Base-by-base conservation (phyloP, 2,888 invertebrate species). In the Drosophila greeni region DNA sequence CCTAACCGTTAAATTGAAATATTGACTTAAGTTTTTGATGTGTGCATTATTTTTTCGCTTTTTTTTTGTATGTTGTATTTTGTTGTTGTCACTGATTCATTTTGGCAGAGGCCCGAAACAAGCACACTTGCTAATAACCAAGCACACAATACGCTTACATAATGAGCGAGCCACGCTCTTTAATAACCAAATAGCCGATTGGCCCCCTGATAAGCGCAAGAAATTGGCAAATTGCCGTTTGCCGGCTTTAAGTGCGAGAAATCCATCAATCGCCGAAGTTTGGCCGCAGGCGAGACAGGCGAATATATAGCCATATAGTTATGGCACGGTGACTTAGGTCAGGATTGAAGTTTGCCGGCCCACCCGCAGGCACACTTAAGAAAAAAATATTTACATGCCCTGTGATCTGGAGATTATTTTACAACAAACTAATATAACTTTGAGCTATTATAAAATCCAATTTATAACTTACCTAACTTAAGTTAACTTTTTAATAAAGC, bases 1-100 rank as follows among this genome's bases (percentile, higher is more conserved):
- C 70, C 73, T 69, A 72, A 70, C 69, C 58, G 77, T 75, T 84
- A 82, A 84, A 82, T 80, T 84, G 68, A 80, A 75, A 80, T 84
- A 82, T 84, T 84, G 81, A 74, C 84, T 76, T 62, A 74, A 61
- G 79, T 23, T 69, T 60, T 39, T 59, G 18, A 26, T 31, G 40
- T 39, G 33, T 48, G 33, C 23, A 31, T 18, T 51, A 48, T 45
- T 48, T 56, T 2, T 1, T 7, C 33, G 9, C 11, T 33, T 36
- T 33, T 33, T 12, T 11, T 14, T 40, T 14, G 1, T 42, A 5
- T 16, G 3, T 40, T 23, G 11, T 37, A 2, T 8, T 20, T 34
- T 40, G n/a, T 16, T 23, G 12, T n/a, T 18, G 23, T 31, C 29
- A 31, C 47, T 67, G 67, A 58, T 53, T 58, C 67, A 66, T 47